Evolutionary conservation across 35 echinoderm and acorn worm genomes (phyloP).

Genomic region (Heliocidaris tuberculata): DNA sequence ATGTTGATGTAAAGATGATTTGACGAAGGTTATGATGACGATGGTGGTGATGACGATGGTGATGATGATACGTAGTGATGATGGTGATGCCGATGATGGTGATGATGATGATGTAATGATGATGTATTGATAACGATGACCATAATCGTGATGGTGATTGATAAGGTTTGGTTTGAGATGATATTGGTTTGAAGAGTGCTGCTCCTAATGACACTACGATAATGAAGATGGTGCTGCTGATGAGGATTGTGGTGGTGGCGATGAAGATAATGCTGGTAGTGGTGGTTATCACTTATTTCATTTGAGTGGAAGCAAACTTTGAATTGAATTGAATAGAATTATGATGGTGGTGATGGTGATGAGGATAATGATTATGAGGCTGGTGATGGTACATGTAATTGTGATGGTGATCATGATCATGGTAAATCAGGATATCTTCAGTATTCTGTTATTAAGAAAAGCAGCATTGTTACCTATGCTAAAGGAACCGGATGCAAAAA

Average conservation of each 20-base stretch:
- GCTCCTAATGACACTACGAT: background rate
- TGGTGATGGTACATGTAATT: too few species aligned
- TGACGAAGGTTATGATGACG: background rate
- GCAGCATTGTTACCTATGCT: too few species aligned
- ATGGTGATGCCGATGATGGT: background rate
- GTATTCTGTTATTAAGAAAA: too few species aligned
- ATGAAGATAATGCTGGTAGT: background rate
- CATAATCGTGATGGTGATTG: background rate
- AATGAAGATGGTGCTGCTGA: background rate
- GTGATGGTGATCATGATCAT: too few species aligned
- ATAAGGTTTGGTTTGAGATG: background rate
- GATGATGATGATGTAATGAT: background rate
- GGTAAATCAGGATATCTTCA: too few species aligned
- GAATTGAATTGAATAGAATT: too few species aligned
- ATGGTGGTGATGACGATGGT: background rate
- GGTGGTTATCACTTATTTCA: background rate
- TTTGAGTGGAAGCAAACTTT: too few species aligned
- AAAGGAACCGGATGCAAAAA: too few species aligned
- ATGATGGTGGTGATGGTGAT: too few species aligned
- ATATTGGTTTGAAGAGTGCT: background rate
- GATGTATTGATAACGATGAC: background rate
- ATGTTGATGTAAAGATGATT: background rate
- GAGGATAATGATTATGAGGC: too few species aligned
- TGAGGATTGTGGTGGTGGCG: background rate
- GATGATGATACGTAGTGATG: background rate